phyloP scores from a whole-genome alignment of 2,888 invertebrate species.

The Stenolophus ochropezus region DNA sequence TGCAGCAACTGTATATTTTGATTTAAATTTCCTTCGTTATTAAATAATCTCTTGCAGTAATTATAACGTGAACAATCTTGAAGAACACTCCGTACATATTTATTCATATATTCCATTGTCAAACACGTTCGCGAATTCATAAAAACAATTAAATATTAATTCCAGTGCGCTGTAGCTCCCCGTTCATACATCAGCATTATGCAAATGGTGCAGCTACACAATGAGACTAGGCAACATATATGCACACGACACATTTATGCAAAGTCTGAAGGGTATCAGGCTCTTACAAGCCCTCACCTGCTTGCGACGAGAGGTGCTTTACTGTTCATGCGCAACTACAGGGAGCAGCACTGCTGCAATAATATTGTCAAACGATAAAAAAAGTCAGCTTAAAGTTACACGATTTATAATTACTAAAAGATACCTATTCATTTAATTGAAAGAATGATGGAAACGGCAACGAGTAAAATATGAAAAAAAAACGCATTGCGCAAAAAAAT shows the following conservation, averaged over 20 bases:
- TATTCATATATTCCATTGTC: background rate
- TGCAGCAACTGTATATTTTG: background rate
- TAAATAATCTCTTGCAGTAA: background rate
- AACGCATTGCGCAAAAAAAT: too few species aligned
- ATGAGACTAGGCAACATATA: constrained; percentile 4
- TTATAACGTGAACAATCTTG: background rate
- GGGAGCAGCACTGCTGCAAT: background rate
- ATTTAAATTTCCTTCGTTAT: background rate
- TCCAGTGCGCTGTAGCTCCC: background rate
- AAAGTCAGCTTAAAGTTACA: too few species aligned
- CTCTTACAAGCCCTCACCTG: constrained; percentile 1
- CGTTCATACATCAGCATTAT: constrained; percentile 2
- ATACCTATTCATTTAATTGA: too few species aligned
- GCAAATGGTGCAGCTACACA: constrained; percentile 24
- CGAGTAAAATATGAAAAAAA: too few species aligned
- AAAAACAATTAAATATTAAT: constrained; percentile 9
- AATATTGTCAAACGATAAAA: background rate
- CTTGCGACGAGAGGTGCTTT: background rate
- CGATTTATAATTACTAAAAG: too few species aligned
- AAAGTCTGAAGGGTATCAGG: constrained; percentile 6
- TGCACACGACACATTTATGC: constrained; percentile 24
- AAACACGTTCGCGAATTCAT: background rate
- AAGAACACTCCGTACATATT: background rate
- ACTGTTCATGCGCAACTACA: background rate
- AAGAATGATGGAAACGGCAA: too few species aligned